Evolutionary conservation across 2,888 invertebrate species (phyloP).

Genomic region (Bombylius discolor): DNA sequence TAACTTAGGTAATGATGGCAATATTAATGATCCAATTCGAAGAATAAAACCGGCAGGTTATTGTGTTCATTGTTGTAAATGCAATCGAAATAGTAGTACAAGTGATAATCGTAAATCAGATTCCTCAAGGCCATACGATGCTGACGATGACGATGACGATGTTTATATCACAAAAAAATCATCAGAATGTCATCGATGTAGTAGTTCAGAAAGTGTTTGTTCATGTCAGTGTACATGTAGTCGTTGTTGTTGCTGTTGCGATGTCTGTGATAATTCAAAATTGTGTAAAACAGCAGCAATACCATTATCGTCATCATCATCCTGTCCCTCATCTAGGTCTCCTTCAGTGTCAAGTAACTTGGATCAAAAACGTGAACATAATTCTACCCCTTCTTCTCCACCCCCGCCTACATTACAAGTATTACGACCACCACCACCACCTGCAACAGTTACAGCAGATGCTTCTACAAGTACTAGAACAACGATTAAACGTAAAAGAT

Average conservation of each 20-base stretch:
- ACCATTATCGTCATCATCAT: not conserved
- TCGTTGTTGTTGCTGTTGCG: slow-evolving; percentile 23
- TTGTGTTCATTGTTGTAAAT: slow-evolving; percentile 3
- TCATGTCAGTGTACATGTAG: slow-evolving; percentile 30
- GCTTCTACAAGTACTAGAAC: not conserved
- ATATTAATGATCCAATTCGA: too few relatives aligned
- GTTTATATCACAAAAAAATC: too few relatives aligned
- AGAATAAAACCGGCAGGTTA: not conserved
- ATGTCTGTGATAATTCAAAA: slow-evolving; percentile 7
- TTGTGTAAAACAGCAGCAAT: slow-evolving; percentile 12
- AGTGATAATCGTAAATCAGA: not conserved
- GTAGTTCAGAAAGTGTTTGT: slow-evolving; percentile 27
- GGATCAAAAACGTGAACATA: not conserved
- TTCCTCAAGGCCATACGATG: not conserved
- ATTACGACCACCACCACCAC: too few relatives aligned
- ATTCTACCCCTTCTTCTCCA: too few relatives aligned
- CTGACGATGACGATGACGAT: not conserved
- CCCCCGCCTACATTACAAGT: too few relatives aligned
- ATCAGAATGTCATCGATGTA: slow-evolving; percentile 13
- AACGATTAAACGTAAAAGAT: not conserved
- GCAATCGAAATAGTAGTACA: not conserved
- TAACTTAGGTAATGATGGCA: too few relatives aligned
- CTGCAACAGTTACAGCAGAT: not conserved
- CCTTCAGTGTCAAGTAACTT: not conserved
- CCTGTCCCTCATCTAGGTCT: slow-evolving; percentile 11